Evolutionary conservation across 1,140 invertebrate genomes (phyloP).

Genomic region (Caenorhabditis brenneri): DNA sequence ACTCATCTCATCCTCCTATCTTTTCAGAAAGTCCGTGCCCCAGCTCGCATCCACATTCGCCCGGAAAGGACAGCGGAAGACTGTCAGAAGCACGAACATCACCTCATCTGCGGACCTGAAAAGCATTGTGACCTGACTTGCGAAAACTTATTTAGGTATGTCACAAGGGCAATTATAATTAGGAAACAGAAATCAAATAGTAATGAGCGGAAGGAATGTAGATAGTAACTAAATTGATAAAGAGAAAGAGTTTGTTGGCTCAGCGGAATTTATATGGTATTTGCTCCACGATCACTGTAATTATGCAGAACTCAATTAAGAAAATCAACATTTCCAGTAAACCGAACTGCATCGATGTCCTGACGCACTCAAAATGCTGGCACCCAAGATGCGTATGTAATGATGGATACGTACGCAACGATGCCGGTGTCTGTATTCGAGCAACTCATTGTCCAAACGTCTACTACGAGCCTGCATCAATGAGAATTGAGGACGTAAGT

Average conservation of each 20-base stretch:
- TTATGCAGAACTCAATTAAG: no score
- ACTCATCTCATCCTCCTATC: no score
- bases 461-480: slow-evolving; percentile 19
- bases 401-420: slow-evolving; percentile 39
- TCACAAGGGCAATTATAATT: neutral
- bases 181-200: neutral
- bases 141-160: slow-evolving; percentile 46
- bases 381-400: slow-evolving; percentile 47
- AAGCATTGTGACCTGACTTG: slow-evolving; percentile 47
- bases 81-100: slow-evolving; percentile 40
- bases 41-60: neutral
- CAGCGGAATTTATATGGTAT: no score
- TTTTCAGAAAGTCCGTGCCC: neutral
- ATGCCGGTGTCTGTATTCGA: slow-evolving; percentile 38
- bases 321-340: slow-evolving; percentile 42
- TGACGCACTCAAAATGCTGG: slow-evolving; percentile 34
- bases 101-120: slow-evolving; percentile 46
- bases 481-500: neutral
- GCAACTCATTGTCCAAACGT: slow-evolving; percentile 39
- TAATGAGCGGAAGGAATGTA: neutral
- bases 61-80: slow-evolving; percentile 26
- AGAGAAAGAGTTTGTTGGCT: no score
- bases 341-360: slow-evolving; percentile 26
- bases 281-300: no score
- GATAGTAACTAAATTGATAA: no score